A percentile compares a stretch with the other conserved stretches of the same genome.
Conservation (phyloP, 2,888 invertebrate genomes). For the Ceriagrion tenellum region DNA sequence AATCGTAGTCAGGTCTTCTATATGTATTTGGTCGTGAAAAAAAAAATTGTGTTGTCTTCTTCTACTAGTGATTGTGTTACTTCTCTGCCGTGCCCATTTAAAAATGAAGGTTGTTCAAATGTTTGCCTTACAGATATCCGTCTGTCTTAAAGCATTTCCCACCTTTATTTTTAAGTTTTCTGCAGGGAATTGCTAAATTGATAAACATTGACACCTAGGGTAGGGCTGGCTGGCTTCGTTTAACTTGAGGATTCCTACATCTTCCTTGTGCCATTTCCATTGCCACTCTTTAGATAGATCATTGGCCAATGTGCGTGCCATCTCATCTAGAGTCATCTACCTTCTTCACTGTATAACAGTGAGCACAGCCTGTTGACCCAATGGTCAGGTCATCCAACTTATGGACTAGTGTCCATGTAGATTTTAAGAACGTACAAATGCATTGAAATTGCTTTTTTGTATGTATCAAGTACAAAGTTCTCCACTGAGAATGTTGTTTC, state of each 20-base stretch:
- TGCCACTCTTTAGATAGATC: not conserved
- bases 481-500: slow-evolving; percentile 31
- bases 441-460: slow-evolving; percentile 49
- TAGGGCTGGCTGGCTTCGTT: slow-evolving; percentile 1
- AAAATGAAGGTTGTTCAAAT: slow-evolving; percentile 29
- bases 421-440: slow-evolving; percentile 52
- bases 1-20: slow-evolving; percentile 42
- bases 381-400: slow-evolving; percentile 1
- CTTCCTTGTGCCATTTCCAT: slow-evolving; percentile 33
- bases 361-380: slow-evolving; percentile 15
- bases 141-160: not conserved
- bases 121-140: not conserved
- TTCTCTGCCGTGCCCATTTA: not conserved
- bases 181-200: slow-evolving; percentile 8
- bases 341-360: not conserved
- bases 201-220: not conserved
- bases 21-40: slow-evolving; percentile 1
- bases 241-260: not conserved
- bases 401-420: slow-evolving; percentile 13
- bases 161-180: slow-evolving; percentile 6
- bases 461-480: slow-evolving; percentile 62
- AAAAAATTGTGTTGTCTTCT: slow-evolving; percentile 20
- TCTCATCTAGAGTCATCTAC: not conserved
- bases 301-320: slow-evolving; percentile 10
- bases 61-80: not conserved